Evolutionary conservation across 2,888 invertebrate species (phyloP).

Genomic region (Crioceris asparagi): DNA sequence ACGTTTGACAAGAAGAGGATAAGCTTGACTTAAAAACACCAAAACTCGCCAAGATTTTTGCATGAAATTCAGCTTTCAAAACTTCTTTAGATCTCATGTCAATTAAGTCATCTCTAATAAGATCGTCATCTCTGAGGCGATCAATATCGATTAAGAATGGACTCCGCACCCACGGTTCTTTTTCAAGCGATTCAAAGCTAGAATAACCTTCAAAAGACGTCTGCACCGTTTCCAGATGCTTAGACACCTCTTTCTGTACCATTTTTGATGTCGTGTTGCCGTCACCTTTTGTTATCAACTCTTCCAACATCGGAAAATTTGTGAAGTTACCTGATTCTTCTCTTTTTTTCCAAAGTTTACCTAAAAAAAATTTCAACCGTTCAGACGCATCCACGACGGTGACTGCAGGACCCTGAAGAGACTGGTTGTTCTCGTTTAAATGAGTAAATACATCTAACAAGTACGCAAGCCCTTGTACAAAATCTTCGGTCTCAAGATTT

Average conservation of each 20-base stretch:
- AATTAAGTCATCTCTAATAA: too few relatives aligned
- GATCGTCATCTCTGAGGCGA: conserved; percentile 3
- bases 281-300: too few relatives aligned
- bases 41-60: conserved; percentile 7
- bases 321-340: not conserved
- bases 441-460: not conserved
- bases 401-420: conserved; percentile 5
- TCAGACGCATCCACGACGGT: conserved; percentile 5
- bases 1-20: conserved; percentile 3
- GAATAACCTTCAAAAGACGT: conserved; percentile 6
- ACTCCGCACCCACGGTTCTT: conserved; percentile 6
- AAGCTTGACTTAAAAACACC: conserved; percentile 2
- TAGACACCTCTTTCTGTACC: conserved; percentile 3
- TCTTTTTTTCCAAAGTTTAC: not conserved
- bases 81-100: conserved; percentile 3
- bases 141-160: conserved; percentile 3
- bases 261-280: too few relatives aligned
- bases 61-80: conserved; percentile 6
- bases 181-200: conserved; percentile 3
- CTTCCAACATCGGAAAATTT: not conserved
- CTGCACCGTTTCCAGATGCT: conserved; percentile 5
- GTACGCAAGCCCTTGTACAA: conserved; percentile 3
- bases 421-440: not conserved
- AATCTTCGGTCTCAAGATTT: conserved; percentile 4
- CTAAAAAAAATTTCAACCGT: too few relatives aligned